Evolutionary conservation across 2,888 invertebrate genomes (phyloP), one percentile per base, ranked within the genome.

Genomic region (Epistrophe eligans): DNA sequence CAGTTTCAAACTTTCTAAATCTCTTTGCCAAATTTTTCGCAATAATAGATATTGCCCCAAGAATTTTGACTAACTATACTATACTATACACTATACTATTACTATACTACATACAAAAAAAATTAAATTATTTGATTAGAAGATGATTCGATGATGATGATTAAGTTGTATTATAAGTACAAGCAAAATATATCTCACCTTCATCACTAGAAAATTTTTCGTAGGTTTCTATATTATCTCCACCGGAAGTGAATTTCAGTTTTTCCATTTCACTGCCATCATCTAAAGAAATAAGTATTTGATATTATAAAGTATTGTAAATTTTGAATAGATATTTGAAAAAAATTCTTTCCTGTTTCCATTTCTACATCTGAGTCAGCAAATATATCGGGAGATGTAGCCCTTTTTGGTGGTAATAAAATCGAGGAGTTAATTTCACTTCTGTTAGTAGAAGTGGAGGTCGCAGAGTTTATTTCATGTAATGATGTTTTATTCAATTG

Each of bases 131-230:
- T n/a, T n/a, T n/a, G n/a, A n/a, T n/a, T n/a, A n/a, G n/a, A n/a
- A n/a, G n/a, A n/a, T n/a, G n/a, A n/a, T n/a, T n/a, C n/a, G n/a
- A n/a, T n/a, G n/a, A n/a, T n/a, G n/a, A n/a, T n/a, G n/a, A n/a
- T n/a, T n/a, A n/a, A n/a, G n/a, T 40, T 40, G 13, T 40, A 72
- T 8, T 45, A 11, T 32, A n/a, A n/a, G 32, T 10, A 17, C 15
- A 55, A 43, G 4, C 4, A 11, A 40, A 13, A 38, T 48, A 48
- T 38, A 52, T 64, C 67, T 73, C 76, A 92, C 92, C 92, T 88
- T 92, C 92, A 88, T 92, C 92, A 55, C 91, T 92, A 15, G 92
- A 92, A 60, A 89, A 91, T 4, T 90, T 88, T 88, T 92, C 92
- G 71, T 89, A 92, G 15, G 88, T 89, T 5, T 84, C 84, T 50